Conservation (phyloP, 2,888 invertebrate genomes). For the Pheosia gnoma region DNA sequence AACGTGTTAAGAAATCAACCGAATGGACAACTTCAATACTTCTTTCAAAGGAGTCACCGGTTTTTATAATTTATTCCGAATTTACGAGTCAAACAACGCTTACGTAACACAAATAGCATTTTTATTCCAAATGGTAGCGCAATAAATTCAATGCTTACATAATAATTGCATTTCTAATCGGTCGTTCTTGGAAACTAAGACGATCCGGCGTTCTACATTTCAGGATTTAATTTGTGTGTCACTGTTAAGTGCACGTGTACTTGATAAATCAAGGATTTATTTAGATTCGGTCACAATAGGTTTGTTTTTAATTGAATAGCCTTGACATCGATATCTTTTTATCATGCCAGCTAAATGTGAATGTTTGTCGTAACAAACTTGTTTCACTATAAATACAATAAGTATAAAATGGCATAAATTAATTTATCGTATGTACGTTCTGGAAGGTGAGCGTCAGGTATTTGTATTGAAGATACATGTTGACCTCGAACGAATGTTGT, state of each 20-base stretch:
- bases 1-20: too few species aligned
- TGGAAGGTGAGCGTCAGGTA: conserved; percentile 21
- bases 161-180: conserved; percentile 16
- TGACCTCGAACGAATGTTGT: conserved; percentile 45
- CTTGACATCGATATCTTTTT: background rate
- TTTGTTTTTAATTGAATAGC: background rate
- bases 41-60: conserved; percentile 21
- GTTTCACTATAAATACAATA: background rate
- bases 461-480: conserved; percentile 42
- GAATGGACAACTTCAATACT: background rate
- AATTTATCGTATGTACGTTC: conserved; percentile 14
- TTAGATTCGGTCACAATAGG: background rate
- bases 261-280: background rate
- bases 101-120: conserved; percentile 24
- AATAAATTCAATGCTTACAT: conserved; percentile 25
- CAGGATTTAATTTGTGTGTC: background rate
- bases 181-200: conserved; percentile 7
- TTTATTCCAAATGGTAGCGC: conserved; percentile 21
- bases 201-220: conserved; percentile 5
- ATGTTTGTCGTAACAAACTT: background rate
- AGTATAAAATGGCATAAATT: background rate
- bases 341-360: background rate
- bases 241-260: background rate
- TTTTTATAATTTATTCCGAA: conserved; percentile 33
- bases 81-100: conserved; percentile 16